These are phyloP conservation scores for Dascillus cervinus DNA, from an alignment of 2,888 invertebrate species.

Conservation along the genomic window DNA sequence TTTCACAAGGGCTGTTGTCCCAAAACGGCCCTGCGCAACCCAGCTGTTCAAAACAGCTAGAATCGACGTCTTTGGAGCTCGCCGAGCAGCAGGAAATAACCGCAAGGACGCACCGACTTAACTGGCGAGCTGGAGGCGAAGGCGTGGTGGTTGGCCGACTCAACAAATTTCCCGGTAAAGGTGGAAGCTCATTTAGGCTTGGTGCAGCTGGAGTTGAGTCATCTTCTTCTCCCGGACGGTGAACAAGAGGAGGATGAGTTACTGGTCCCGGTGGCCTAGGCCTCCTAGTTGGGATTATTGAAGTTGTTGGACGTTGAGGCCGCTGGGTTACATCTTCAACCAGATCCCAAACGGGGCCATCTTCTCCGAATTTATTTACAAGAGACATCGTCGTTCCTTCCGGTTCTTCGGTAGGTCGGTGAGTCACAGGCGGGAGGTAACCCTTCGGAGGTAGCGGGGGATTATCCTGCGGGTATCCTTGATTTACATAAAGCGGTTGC, in stretches of 20 bases:
- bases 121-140: constrained; percentile 32
- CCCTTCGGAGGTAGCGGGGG: constrained; percentile 19
- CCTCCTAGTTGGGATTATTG: constrained; percentile 14
- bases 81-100: constrained; percentile 65
- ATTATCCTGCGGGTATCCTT: constrained; percentile 27
- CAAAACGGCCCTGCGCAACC: constrained; percentile 69
- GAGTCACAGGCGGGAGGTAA: constrained; percentile 26
- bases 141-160: constrained; percentile 5
- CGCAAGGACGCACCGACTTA: constrained; percentile 66
- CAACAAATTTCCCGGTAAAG: no score
- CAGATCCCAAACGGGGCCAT: constrained; percentile 30
- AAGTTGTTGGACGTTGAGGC: constrained; percentile 11
- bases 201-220: constrained; percentile 4
- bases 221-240: constrained; percentile 6
- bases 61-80: constrained; percentile 42
- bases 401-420: constrained; percentile 8
- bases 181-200: constrained; percentile 12
- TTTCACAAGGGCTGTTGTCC: constrained; percentile 63
- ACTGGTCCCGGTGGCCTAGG: constrained; percentile 5
- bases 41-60: constrained; percentile 62
- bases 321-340: no score
- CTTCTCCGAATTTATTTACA: constrained; percentile 13
- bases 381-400: constrained; percentile 17
- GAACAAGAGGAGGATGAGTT: constrained; percentile 25
- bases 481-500: constrained; percentile 27